Base-by-base conservation (phyloP, 2,888 invertebrate species). In the Tenthredo notha region DNA sequence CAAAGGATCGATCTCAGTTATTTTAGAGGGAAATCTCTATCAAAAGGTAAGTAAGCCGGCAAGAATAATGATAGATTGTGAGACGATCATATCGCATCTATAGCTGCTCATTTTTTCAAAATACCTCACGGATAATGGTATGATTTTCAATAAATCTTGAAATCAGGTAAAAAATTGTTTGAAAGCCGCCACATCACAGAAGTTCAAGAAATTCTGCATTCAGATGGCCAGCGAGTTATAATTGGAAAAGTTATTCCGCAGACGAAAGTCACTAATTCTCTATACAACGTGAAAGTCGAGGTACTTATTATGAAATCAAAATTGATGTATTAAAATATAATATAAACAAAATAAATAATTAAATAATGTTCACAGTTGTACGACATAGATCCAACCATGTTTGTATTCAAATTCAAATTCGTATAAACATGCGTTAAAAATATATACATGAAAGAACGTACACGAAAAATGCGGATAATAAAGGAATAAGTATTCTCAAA, bases 251-350 rank as follows among this genome's bases (percentile, higher is more conserved):
- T 70, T 10, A 37, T 70, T 12, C 70, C 37, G 70, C 70, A 70
- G 29, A 70, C 37, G 21, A 25, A 25, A 25, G 70, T 29, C 15
- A 70, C 29, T 70, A 70, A 70, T 70, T 33, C 70, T 33, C 2
- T 18, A 9, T 70, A 70, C 18, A 40, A 72, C n/a, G 72, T 72
- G 0, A 72, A 37, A 33, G 1, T 72, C 10, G 21, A 72, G 40
- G 40, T 72, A 72, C 40, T 15, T 72, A 40, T 37, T 3, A 40
- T 40, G 40, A n/a, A 40, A 72, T 40, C 18, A 40, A 40, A 72
- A 72, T 72, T 72, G 18, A 37, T 37, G 37, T 72, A 72, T 72
- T n/a, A 72, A 7, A 72, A 61, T 61, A 40, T n/a, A n/a, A n/a
- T n/a, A n/a, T n/a, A n/a, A n/a, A n/a, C n/a, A n/a, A n/a, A n/a